Base-by-base conservation (phyloP, 2,888 invertebrate species). In the Galerucella calmariensis region DNA sequence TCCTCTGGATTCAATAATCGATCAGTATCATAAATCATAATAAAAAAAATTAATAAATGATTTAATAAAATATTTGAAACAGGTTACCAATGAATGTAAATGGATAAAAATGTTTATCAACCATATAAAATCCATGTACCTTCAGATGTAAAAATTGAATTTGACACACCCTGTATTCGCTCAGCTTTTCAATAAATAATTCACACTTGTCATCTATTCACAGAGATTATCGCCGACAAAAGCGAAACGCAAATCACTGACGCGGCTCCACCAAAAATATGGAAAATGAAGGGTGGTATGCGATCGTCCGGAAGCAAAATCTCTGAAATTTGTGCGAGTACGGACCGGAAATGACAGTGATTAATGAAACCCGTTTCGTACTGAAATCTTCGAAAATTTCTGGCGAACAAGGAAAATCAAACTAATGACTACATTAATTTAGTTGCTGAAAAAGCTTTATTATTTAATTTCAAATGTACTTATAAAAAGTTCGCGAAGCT, bases 281-380 rank as follows among this genome's bases (percentile, higher is more conserved):
- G 27, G 61, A 72, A 67, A 72, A 72, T 63, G 9, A 56, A 48
- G 73, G 75, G 69, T 75, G 73, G 73, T 73, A 78, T 73, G 78
- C 75, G 77, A 68, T 73, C 77, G 72, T 74, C 70, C 71, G 78
- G 76, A 79, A 81, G 69, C 69, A 74, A 76, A 78, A 67, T 69
- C 77, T 76, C 76, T 75, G 75, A 79, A 79, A 78, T 78, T 76
- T 78, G 76, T 75, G 76, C 73, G 76, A 78, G 76, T 74, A 76
- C 74, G 73, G 74, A 75, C 76, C 78, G 74, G 76, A 69, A 75
- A 79, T 77, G 79, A 77, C 80, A 78, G 79, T 79, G 80, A 80
- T 79, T 78, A 81, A 80, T 77, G 79, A 69, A 74, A 75, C 76
- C 72, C 75, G 79, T 79, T 78, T 77, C 74, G 73, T 69, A 75